Conservation (phyloP, 2,113 vertebrate species). For the Copsychus sechellarum region DNA sequence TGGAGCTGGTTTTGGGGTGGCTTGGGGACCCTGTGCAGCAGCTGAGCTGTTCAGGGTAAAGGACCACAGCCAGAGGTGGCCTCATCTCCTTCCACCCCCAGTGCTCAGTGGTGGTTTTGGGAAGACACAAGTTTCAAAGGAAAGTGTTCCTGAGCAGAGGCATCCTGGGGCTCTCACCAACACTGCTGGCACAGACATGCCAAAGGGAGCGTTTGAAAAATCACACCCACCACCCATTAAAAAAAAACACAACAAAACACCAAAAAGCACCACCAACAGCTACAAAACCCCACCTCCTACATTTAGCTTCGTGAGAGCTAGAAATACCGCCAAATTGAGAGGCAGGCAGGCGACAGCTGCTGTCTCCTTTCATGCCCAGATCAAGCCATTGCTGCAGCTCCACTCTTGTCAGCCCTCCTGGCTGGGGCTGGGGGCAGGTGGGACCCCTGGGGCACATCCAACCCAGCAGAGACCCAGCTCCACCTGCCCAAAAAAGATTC, state of each 20-base stretch:
- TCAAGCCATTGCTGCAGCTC: neutral
- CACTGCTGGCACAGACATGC: neutral
- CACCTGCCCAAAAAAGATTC: neutral
- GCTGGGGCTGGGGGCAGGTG: neutral
- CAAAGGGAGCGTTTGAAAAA: neutral
- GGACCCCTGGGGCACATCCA: neutral
- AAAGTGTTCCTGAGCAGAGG: neutral
- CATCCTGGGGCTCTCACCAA: neutral
- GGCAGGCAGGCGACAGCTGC: neutral
- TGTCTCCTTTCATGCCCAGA: neutral
- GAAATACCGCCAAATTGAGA: neutral
- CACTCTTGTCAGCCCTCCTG: accelerated
- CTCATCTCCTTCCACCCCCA: neutral
- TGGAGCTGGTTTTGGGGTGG: neutral
- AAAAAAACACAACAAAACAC: neutral
- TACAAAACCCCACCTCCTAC: conserved; percentile 10
- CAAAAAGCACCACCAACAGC: neutral
- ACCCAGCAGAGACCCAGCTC: neutral
- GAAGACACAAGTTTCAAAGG: neutral
- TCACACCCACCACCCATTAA: conserved; percentile 8
- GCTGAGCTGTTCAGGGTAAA: accelerated
- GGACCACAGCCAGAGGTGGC: accelerated
- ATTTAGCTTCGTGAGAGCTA: neutral
- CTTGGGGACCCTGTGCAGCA: accelerated
- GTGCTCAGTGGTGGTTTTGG: neutral